Percentiles rank a stretch among this genome's conserved stretches.
These are phyloP conservation scores for Anoplius nigerrimus DNA, from an alignment of 2,888 invertebrate genomes.

Conservation along the genomic window DNA sequence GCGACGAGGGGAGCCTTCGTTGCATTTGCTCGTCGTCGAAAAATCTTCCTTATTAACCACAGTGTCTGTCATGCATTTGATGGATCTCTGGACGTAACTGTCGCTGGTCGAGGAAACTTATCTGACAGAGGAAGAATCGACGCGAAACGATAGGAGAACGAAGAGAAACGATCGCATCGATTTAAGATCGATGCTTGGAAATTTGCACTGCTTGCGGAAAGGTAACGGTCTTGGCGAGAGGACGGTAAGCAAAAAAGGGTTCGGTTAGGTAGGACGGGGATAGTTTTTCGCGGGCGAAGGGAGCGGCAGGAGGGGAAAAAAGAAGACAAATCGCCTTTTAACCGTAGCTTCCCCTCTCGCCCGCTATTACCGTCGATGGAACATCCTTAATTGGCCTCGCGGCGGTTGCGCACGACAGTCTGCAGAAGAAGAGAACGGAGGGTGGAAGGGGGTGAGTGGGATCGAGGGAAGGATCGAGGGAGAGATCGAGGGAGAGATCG, in stretches of 20 bases:
- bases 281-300: conserved; percentile 16
- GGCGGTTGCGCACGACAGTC: conserved; percentile 17
- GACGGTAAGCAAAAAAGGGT: neutral
- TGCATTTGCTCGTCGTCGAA: conserved; percentile 15
- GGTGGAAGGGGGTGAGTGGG: conserved; percentile 2
- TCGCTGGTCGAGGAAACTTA: conserved; percentile 15
- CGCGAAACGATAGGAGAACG: conserved; percentile 35
- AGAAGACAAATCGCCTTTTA: conserved; percentile 63
- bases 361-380: conserved; percentile 21
- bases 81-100: conserved; percentile 22
- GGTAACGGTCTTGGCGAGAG: neutral
- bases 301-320: conserved; percentile 1
- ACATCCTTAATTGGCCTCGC: conserved; percentile 63
- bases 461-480: conserved; percentile 15
- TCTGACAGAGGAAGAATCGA: conserved; percentile 12
- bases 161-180: conserved; percentile 45
- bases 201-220: conserved; percentile 39
- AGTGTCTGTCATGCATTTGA: conserved; percentile 34
- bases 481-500: neutral
- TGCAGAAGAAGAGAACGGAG: conserved; percentile 12
- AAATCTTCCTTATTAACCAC: conserved; percentile 42
- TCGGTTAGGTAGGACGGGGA: conserved; percentile 14
- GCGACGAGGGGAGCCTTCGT: conserved; percentile 13
- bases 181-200: conserved; percentile 35
- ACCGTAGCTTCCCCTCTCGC: conserved; percentile 33